Conservation (phyloP, 1,140 invertebrate species). For the Drosophila jambulina region DNA sequence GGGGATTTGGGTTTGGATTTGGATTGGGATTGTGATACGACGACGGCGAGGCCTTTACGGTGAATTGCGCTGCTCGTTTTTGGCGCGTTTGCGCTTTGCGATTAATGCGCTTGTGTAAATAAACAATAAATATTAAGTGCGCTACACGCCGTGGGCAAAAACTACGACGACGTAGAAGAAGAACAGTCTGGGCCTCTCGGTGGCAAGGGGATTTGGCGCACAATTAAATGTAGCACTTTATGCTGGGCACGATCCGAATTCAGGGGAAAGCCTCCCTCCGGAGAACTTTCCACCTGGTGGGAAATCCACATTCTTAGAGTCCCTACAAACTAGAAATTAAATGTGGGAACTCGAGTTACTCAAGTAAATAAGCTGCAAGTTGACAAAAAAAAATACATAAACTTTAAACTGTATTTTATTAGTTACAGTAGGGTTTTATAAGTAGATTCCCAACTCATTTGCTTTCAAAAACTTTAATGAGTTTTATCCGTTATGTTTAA, state of each 20-base stretch:
- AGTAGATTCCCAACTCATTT: neutral
- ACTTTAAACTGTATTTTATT: no score
- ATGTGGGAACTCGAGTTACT: no score
- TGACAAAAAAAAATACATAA: neutral
- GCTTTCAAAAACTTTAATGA: neutral
- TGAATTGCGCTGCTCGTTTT: conserved; percentile 75
- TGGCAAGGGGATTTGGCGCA: conserved; percentile 38
- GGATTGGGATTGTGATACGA: conserved; percentile 15
- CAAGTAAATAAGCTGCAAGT: neutral
- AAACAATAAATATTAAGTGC: conserved; percentile 83
- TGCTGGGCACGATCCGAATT: conserved; percentile 58
- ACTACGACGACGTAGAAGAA: conserved; percentile 45
- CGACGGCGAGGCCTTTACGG: conserved; percentile 53
- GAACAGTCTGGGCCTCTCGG: conserved; percentile 4
- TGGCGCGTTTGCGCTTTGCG: conserved; percentile 79
- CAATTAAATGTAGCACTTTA: conserved; percentile 72
- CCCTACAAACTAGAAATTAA: no score
- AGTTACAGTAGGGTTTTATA: neutral
- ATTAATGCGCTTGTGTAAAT: conserved; percentile 83
- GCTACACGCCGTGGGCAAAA: conserved; percentile 64
- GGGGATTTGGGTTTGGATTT: conserved; percentile 25
- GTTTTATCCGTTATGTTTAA: neutral
- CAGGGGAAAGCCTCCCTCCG: conserved; percentile 16
- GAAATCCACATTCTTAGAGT: neutral
- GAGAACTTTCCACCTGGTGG: conserved; percentile 11